phyloP scores from a whole-genome alignment of 2,113 vertebrate genomes.

The Solea solea region DNA sequence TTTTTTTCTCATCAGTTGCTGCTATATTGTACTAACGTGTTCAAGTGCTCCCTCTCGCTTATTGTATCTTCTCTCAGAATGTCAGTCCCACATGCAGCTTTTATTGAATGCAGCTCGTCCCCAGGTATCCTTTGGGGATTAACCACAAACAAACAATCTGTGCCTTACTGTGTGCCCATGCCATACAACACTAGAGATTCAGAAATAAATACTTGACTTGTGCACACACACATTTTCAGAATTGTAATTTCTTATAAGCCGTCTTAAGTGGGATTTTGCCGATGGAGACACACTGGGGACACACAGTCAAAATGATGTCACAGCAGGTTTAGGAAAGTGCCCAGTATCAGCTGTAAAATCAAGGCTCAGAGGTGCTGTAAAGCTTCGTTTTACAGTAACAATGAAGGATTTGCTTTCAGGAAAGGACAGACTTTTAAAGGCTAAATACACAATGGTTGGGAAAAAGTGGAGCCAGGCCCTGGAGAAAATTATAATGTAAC shows the following conservation, averaged over 20 bases:
- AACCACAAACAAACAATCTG: constrained; percentile 47
- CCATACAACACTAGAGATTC: constrained; percentile 46
- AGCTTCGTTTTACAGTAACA: constrained; percentile 21
- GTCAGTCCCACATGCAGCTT: constrained; percentile 35
- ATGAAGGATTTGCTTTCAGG: constrained; percentile 37
- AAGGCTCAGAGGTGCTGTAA: constrained; percentile 13
- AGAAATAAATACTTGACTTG: constrained; percentile 16
- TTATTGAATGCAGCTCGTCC: constrained; percentile 33
- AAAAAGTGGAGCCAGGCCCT: constrained; percentile 14
- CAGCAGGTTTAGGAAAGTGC: constrained; percentile 15
- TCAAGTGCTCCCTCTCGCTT: constrained; percentile 57
- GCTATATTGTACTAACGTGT: constrained; percentile 60
- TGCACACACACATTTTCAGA: constrained; percentile 21
- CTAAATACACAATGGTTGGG: constrained; percentile 13
- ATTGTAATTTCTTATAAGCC: neutral
- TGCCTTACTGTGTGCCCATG: constrained; percentile 72
- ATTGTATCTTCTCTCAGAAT: constrained; percentile 30
- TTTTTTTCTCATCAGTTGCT: constrained; percentile 51
- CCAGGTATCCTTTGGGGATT: constrained; percentile 19
- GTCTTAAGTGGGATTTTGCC: constrained; percentile 14
- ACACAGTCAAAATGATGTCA: constrained; percentile 34
- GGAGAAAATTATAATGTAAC: constrained; percentile 24
- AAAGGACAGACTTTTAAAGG: neutral
- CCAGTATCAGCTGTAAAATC: neutral
- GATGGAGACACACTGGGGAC: constrained; percentile 11